A percentile compares a stretch with the other conserved stretches of the same genome.
Conservation (phyloP, 2,888 invertebrate species). For the Gastrophysa polygoni region DNA sequence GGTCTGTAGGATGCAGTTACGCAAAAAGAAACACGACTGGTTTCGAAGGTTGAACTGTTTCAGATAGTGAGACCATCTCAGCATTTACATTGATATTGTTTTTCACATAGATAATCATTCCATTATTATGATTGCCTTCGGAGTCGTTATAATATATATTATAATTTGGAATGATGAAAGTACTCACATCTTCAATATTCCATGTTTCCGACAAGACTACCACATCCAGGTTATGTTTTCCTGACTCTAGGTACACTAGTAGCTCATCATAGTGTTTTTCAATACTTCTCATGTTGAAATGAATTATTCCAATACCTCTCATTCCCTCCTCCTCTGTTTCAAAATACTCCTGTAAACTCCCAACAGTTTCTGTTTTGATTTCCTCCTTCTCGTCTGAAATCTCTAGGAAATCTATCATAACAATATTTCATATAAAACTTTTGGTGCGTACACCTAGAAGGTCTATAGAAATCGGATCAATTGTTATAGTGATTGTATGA, state of each 20-base stretch:
- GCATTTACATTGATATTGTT: too few relatives aligned
- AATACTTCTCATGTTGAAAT: slow-evolving; percentile 7
- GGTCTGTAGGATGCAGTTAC: slow-evolving; percentile 1
- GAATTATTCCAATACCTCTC: slow-evolving; percentile 4
- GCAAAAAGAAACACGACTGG: not conserved
- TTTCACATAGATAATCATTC: too few relatives aligned
- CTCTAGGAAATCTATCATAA: too few relatives aligned
- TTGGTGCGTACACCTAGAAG: not conserved
- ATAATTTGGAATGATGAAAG: too few relatives aligned
- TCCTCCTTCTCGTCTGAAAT: too few relatives aligned
- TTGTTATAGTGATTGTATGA: not conserved
- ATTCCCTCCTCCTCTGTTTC: slow-evolving; percentile 4
- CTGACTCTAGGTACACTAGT: slow-evolving; percentile 1
- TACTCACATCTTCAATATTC: too few relatives aligned
- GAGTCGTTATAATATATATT: slow-evolving; percentile 3
- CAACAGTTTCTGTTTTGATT: too few relatives aligned
- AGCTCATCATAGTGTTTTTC: slow-evolving; percentile 8
- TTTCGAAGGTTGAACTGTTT: not conserved
- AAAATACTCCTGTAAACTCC: too few relatives aligned
- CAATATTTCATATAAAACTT: not conserved
- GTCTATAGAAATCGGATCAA: not conserved
- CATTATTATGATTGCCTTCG: not conserved
- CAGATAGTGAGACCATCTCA: not conserved
- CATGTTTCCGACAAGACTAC: too few relatives aligned
- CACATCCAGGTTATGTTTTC: not conserved